Base-by-base conservation (phyloP, 2,113 vertebrate species). In the Cynoglossus semilaevis region DNA sequence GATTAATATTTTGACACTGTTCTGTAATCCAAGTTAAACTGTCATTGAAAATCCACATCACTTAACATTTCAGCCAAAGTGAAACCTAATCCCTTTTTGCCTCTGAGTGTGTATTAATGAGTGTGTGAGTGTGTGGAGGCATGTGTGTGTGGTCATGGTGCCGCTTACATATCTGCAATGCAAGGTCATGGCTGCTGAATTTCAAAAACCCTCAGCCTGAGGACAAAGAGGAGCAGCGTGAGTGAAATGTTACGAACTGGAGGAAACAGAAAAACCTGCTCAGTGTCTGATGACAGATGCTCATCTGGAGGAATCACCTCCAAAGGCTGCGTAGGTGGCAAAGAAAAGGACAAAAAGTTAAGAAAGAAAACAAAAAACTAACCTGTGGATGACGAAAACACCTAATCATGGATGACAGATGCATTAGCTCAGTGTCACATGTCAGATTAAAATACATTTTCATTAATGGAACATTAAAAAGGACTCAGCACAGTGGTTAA, bases 391-490 rank as follows among this genome's bases (percentile, higher is more conserved):
- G 38, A 18, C 48, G 17, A 22, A 58, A 80, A 57, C 13, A 17
- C 5, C 46, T 7, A 15, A 48, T 53, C 45, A n/a, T 0, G 13
- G 16, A 16, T 2, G 10, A 47, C 40, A 37, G 43, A 59, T 1
- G 0, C 43, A 37, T 0, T 10, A n/a, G 17, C 29, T 47, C 14
- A 12, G 50, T 66, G 44, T 61, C 61, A 50, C 17, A 22, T 54
- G 47, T 47, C 35, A 56, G 16, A 78, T 79, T 64, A 68, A 66
- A 76, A 73, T 15, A 36, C 56, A 19, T 15, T 72, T 75, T 78
- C 62, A 67, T 67, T 70, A 67, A 45, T 38, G 58, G 58, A 53
- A 76, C 67, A 46, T 79, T 64, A 74, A 80, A 72, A 77, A 63
- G 54, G 50, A 50, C 63, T 80, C 42, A 54, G 62, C 54, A 2